These are phyloP conservation scores for Pseudolycoriella hygida DNA, from an alignment of 2,888 invertebrate species.

Conservation along the genomic window DNA sequence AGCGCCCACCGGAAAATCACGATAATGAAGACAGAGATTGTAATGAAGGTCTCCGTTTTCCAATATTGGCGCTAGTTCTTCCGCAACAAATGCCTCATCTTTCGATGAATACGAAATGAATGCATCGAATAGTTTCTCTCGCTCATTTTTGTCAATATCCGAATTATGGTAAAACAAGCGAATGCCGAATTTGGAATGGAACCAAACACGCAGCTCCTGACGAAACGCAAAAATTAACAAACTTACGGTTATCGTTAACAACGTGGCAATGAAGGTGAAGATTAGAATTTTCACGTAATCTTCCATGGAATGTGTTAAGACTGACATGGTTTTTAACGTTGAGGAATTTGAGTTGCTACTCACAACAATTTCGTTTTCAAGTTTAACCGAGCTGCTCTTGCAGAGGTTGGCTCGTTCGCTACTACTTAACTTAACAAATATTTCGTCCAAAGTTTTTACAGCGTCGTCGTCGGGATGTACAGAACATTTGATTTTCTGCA, in stretches of 20 bases:
- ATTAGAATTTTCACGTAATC: slow-evolving; percentile 67
- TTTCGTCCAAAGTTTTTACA: not conserved
- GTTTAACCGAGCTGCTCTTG: not conserved
- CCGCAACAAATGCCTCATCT: slow-evolving; percentile 79
- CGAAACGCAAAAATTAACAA: slow-evolving; percentile 67
- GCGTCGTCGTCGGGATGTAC: not conserved
- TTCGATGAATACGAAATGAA: slow-evolving; percentile 90
- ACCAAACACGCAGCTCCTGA: slow-evolving; percentile 69
- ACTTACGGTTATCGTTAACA: slow-evolving; percentile 54
- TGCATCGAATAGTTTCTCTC: slow-evolving; percentile 82
- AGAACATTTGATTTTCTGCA: slow-evolving; percentile 50
- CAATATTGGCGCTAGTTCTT: slow-evolving; percentile 72
- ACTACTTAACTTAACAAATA: not conserved
- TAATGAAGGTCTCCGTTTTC: slow-evolving; percentile 67
- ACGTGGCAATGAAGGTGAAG: slow-evolving; percentile 56
- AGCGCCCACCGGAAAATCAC: slow-evolving; percentile 75
- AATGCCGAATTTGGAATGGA: slow-evolving; percentile 68
- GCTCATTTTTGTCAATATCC: slow-evolving; percentile 65
- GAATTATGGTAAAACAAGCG: slow-evolving; percentile 58
- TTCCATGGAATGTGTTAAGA: slow-evolving; percentile 35
- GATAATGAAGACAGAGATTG: slow-evolving; percentile 77
- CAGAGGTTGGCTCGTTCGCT: not conserved
- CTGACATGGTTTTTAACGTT: slow-evolving; percentile 35
- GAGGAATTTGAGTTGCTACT: slow-evolving; percentile 37
- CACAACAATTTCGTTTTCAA: slow-evolving; percentile 17